These are phyloP conservation scores for Forbesichthys agassizii DNA, from an alignment of 2,113 vertebrate genomes.

Conservation along the genomic window DNA sequence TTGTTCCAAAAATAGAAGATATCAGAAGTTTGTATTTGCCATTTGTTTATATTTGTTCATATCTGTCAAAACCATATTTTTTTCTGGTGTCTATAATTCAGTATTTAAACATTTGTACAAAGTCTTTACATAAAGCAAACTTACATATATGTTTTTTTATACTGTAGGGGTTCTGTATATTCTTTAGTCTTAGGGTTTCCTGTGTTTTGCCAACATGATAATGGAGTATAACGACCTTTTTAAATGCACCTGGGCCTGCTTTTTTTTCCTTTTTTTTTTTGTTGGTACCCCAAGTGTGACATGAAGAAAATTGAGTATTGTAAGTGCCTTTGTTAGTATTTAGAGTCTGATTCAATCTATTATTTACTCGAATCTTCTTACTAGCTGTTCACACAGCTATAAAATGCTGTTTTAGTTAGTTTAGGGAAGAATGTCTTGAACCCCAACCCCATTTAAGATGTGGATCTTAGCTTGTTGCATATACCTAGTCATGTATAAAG, in stretches of 20 bases:
- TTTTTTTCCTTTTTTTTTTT: slow-evolving; percentile 55
- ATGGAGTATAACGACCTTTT: slow-evolving; percentile 54
- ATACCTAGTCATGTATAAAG: too few relatives aligned
- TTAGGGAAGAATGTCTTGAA: background rate
- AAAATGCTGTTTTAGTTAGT: background rate
- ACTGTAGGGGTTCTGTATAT: slow-evolving; percentile 45
- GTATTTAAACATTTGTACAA: slow-evolving; percentile 46
- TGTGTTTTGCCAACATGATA: slow-evolving; percentile 65
- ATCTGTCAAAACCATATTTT: too few relatives aligned
- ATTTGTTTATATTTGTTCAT: too few relatives aligned
- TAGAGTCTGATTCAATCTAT: too few relatives aligned
- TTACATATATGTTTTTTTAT: slow-evolving; percentile 32
- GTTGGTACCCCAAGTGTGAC: slow-evolving; percentile 60
- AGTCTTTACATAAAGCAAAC: background rate
- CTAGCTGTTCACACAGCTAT: background rate
- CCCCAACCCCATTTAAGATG: too few relatives aligned
- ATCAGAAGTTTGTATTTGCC: too few relatives aligned
- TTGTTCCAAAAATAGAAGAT: too few relatives aligned
- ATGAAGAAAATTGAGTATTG: slow-evolving; percentile 24
- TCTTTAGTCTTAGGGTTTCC: slow-evolving; percentile 65
- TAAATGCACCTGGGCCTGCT: slow-evolving; percentile 67
- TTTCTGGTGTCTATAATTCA: background rate
- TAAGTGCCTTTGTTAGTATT: too few relatives aligned
- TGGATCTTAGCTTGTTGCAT: too few relatives aligned
- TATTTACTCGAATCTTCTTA: background rate